A percentile compares a stretch with the other conserved stretches of the same genome.
These are phyloP conservation scores for Neodontobutis hainanensis DNA, from an alignment of 2,113 vertebrate genomes.

Conservation along the genomic window DNA sequence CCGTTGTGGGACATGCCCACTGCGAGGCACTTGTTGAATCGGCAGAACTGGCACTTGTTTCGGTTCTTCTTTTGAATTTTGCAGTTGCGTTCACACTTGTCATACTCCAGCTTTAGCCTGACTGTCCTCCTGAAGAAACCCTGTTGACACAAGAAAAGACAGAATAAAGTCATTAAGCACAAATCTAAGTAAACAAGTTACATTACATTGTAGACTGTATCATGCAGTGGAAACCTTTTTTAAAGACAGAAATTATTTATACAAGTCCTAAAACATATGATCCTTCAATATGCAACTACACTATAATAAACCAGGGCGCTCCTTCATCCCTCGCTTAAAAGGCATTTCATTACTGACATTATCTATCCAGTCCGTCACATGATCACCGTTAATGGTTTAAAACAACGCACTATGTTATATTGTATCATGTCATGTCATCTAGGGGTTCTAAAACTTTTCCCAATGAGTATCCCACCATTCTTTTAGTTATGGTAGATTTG, in stretches of 20 bases:
- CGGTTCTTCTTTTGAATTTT: constrained; percentile 98
- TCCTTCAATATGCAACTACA: constrained; percentile 3
- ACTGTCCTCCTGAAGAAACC: constrained; percentile 96
- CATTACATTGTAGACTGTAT: neutral
- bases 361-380: neutral
- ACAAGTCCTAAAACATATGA: constrained; percentile 15
- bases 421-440: too few relatives aligned
- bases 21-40: constrained; percentile 95
- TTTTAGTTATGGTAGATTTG: too few relatives aligned
- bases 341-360: neutral
- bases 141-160: constrained; percentile 65
- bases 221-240: neutral
- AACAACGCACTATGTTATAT: neutral
- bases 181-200: neutral
- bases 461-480: too few relatives aligned
- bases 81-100: constrained; percentile 89
- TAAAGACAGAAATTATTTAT: constrained; percentile 20
- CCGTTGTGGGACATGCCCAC: constrained; percentile 99
- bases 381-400: neutral
- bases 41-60: constrained; percentile 97
- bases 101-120: constrained; percentile 91
- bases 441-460: too few relatives aligned
- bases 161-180: neutral
- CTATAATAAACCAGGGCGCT: constrained; percentile 1
- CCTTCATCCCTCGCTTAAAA: constrained; percentile 12